These are phyloP conservation scores for Euwallacea fornicatus DNA, from an alignment of 1,140 invertebrate species.

Conservation along the genomic window DNA sequence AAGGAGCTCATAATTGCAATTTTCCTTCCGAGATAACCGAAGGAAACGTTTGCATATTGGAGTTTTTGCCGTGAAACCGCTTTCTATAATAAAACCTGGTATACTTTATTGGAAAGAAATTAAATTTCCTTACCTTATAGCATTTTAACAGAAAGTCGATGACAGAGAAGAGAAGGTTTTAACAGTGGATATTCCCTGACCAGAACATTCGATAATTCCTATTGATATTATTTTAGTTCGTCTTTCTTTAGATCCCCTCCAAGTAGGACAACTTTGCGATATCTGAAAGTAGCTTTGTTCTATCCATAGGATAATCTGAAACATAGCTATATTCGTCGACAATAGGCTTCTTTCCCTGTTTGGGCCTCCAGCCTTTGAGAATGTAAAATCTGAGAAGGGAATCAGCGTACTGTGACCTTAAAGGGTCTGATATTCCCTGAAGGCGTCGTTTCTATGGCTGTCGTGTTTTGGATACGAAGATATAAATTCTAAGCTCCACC, in stretches of 20 bases:
- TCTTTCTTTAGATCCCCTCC: neutral
- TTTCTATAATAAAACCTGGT: neutral
- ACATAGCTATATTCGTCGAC: neutral
- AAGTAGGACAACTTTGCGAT: neutral
- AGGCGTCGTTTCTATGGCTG: neutral
- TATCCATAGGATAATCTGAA: neutral
- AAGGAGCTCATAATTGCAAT: conserved; percentile 4
- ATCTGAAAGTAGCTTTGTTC: neutral
- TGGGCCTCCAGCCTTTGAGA: neutral
- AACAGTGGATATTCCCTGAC: too few relatives aligned
- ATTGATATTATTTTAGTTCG: too few relatives aligned
- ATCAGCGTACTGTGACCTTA: neutral
- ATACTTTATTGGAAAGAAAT: neutral
- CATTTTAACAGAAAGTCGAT: too few relatives aligned
- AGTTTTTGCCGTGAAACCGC: conserved; percentile 1
- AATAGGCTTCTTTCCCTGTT: neutral
- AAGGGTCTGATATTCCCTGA: conserved; percentile 2
- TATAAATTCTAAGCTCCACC: neutral
- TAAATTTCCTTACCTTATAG: too few relatives aligned
- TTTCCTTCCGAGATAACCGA: neutral
- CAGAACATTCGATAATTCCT: too few relatives aligned
- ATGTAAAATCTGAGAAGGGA: conserved; percentile 5
- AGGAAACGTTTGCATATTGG: neutral
- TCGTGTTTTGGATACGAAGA: neutral
- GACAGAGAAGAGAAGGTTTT: too few relatives aligned